phyloP scores from a whole-genome alignment of 2,888 invertebrate species.

The Drosophila kambysellisi region DNA sequence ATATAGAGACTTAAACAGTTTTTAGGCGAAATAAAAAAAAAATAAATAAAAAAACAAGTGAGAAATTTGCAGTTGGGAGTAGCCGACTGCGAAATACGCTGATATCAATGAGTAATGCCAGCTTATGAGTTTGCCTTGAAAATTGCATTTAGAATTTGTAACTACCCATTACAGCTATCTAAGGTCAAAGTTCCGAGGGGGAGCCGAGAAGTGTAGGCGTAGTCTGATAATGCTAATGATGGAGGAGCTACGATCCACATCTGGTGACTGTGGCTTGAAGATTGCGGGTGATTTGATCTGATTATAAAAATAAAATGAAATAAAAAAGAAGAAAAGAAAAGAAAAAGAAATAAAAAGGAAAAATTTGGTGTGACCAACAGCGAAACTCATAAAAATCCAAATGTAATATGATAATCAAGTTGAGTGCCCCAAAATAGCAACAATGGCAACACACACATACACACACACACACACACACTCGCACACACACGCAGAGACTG shows the following conservation, averaged over 20 bases:
- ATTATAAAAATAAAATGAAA: background rate
- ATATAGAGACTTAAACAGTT: slow-evolving; percentile 31
- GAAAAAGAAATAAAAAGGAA: background rate
- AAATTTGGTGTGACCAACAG: slow-evolving; percentile 19
- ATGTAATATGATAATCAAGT: slow-evolving; percentile 75
- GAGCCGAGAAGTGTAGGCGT: too few species aligned
- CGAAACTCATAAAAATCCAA: slow-evolving; percentile 52
- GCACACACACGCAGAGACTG: slow-evolving; percentile 1
- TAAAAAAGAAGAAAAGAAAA: background rate
- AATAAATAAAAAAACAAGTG: background rate
- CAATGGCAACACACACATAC: slow-evolving; percentile 21
- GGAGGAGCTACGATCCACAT: too few species aligned
- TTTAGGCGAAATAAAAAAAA: slow-evolving; percentile 1
- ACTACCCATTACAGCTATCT: too few species aligned
- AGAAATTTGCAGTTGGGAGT: background rate
- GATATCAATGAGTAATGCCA: background rate
- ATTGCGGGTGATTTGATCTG: too few species aligned
- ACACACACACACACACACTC: background rate
- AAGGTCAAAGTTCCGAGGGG: too few species aligned
- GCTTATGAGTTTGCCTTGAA: too few species aligned
- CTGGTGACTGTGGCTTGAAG: too few species aligned
- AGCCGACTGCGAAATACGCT: background rate
- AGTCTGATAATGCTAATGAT: too few species aligned
- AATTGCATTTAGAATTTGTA: too few species aligned
- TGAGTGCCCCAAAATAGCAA: slow-evolving; percentile 58